These are phyloP conservation scores for Meta bourneti DNA, from an alignment of 2,888 invertebrate genomes.

Conservation along the genomic window DNA sequence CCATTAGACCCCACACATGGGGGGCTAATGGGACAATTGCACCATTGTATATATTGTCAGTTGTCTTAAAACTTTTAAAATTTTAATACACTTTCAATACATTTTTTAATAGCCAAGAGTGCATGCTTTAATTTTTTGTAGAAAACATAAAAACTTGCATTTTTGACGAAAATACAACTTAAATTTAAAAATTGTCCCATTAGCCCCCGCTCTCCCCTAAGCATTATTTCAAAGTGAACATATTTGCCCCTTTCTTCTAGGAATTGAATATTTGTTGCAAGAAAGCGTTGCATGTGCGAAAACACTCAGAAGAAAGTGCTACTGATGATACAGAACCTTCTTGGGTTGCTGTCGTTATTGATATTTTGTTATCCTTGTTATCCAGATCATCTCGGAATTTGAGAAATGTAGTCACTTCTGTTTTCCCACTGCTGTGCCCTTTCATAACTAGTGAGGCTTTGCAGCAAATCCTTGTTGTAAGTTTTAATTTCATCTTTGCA, in stretches of 20 bases:
- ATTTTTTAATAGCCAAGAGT: too few relatives aligned
- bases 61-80: too few relatives aligned
- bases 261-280: conserved; percentile 76
- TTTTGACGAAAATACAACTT: too few relatives aligned
- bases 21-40: too few relatives aligned
- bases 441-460: conserved; percentile 74
- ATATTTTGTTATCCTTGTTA: conserved; percentile 76
- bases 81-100: too few relatives aligned
- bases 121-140: too few relatives aligned
- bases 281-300: conserved; percentile 67
- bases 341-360: conserved; percentile 77
- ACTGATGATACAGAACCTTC: conserved; percentile 54
- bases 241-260: conserved; percentile 47
- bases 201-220: too few relatives aligned
- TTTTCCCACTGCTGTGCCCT: conserved; percentile 73
- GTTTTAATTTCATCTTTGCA: conserved; percentile 11
- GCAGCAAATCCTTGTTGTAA: conserved; percentile 75
- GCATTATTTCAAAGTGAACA: neutral
- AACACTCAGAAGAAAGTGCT: conserved; percentile 8
- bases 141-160: too few relatives aligned
- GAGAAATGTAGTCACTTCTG: conserved; percentile 56
- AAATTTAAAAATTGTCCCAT: too few relatives aligned
- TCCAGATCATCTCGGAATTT: conserved; percentile 66
- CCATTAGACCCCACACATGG: too few relatives aligned
- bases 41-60: too few relatives aligned